phyloP scores from a whole-genome alignment of 2,888 invertebrate genomes.

The Piscicola geometra region DNA sequence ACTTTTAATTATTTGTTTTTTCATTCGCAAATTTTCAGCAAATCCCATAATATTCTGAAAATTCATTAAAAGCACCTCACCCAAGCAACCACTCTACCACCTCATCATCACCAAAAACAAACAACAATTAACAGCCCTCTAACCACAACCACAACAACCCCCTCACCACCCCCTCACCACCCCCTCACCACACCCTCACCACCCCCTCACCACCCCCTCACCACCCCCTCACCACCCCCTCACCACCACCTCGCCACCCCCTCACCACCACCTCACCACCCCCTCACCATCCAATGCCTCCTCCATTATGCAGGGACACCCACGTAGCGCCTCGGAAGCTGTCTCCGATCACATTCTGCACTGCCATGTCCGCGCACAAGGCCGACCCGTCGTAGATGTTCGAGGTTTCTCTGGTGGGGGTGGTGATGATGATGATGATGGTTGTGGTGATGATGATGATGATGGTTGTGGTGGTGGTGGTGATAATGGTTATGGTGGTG shows the following conservation, averaged over 20 bases:
- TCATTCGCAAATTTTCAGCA: no score
- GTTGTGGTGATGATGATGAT: constrained; percentile 58
- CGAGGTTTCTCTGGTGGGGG: constrained; percentile 64
- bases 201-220: background rate
- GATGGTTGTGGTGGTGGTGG: no score
- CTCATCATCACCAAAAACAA: background rate
- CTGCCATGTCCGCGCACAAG: constrained; percentile 64
- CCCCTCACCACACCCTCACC: background rate
- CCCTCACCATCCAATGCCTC: constrained; percentile 61
- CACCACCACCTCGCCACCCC: background rate
- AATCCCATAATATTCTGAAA: no score
- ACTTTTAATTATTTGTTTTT: no score
- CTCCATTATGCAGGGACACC: constrained; percentile 63
- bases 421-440: constrained; percentile 65
- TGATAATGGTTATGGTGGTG: no score
- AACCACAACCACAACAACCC: background rate
- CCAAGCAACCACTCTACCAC: no score
- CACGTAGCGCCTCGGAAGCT: constrained; percentile 64
- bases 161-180: background rate
- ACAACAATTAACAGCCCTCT: background rate
- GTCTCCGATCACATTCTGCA: constrained; percentile 63
- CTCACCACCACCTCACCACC: background rate
- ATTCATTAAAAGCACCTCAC: no score
- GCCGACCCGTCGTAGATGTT: constrained; percentile 64
- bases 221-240: background rate